Percentiles rank a stretch among this genome's conserved stretches.
These are phyloP conservation scores for Phycodurus eques DNA, from an alignment of 2,113 vertebrate species.

Conservation along the genomic window DNA sequence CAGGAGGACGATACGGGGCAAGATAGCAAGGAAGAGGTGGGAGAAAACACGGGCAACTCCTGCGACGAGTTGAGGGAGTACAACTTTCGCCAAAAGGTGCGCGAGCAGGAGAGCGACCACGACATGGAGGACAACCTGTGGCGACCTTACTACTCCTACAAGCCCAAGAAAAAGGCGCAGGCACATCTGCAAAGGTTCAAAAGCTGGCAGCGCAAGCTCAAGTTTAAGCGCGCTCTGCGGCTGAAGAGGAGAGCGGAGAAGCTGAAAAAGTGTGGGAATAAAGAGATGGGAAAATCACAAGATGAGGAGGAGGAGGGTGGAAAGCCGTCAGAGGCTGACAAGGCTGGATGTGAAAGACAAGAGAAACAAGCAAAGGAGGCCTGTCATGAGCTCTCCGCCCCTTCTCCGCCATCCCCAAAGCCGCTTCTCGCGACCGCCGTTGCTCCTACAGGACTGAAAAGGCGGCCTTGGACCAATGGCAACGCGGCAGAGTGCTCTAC, in stretches of 20 bases:
- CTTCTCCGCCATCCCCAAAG: slow-evolving; percentile 53
- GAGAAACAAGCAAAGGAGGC: slow-evolving; percentile 47
- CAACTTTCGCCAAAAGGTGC: slow-evolving; percentile 74
- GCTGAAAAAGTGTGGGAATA: slow-evolving; percentile 55
- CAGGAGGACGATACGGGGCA: slow-evolving; percentile 36
- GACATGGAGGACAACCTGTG: slow-evolving; percentile 84
- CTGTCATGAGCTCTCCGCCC: slow-evolving; percentile 27
- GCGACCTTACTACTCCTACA: slow-evolving; percentile 90
- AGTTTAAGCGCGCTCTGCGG: slow-evolving; percentile 74
- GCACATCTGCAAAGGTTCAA: slow-evolving; percentile 75
- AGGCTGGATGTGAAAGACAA: slow-evolving; percentile 24
- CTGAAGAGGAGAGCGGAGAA: slow-evolving; percentile 76
- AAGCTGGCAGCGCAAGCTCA: slow-evolving; percentile 77
- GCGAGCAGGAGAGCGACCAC: slow-evolving; percentile 78
- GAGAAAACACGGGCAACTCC: slow-evolving; percentile 58
- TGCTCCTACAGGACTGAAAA: slow-evolving; percentile 53
- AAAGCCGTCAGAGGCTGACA: slow-evolving; percentile 29
- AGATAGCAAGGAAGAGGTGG: slow-evolving; percentile 37
- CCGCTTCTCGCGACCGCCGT: slow-evolving; percentile 54
- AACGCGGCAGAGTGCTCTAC: slow-evolving; percentile 79
- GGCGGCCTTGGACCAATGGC: slow-evolving; percentile 66
- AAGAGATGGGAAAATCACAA: slow-evolving; percentile 54
- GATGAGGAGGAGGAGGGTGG: slow-evolving; percentile 46
- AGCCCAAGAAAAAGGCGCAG: slow-evolving; percentile 81
- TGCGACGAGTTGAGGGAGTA: slow-evolving; percentile 65